phyloP scores from a whole-genome alignment of 2,888 invertebrate species.

The Chymomyza caudatula region DNA sequence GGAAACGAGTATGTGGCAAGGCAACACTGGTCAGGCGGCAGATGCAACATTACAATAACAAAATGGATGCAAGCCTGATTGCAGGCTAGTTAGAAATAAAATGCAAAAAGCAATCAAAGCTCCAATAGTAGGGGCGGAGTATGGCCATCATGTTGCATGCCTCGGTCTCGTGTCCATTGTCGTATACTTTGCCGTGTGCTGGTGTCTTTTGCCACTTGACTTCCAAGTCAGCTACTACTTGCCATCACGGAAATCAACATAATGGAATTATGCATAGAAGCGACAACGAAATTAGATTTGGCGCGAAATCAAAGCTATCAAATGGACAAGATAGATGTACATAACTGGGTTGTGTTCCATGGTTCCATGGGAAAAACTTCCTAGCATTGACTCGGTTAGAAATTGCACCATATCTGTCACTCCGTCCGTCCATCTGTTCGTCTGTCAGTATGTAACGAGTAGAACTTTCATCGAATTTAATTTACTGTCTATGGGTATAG shows the following conservation, averaged over 20 bases:
- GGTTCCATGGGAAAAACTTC: too few relatives aligned
- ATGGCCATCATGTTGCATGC: not conserved
- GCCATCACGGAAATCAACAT: constrained; percentile 11
- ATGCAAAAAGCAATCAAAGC: constrained; percentile 34
- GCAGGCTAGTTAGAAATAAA: constrained; percentile 21
- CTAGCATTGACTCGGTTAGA: too few relatives aligned
- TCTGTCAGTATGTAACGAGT: too few relatives aligned
- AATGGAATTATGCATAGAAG: not conserved
- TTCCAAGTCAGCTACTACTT: not conserved
- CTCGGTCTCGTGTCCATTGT: not conserved
- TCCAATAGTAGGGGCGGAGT: not conserved
- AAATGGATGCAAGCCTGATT: constrained; percentile 1
- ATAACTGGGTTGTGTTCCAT: too few relatives aligned
- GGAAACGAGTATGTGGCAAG: not conserved
- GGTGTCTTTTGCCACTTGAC: not conserved
- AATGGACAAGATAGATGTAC: too few relatives aligned
- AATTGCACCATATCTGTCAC: too few relatives aligned
- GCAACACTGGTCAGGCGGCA: not conserved
- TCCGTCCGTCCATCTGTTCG: too few relatives aligned
- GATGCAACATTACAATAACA: constrained; percentile 2
- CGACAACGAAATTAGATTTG: not conserved
- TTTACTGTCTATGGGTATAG: too few relatives aligned
- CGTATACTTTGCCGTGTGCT: not conserved
- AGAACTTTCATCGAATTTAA: too few relatives aligned
- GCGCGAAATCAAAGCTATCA: not conserved